These are phyloP conservation scores for Helleia helle DNA, from an alignment of 2,888 invertebrate genomes.

Conservation along the genomic window DNA sequence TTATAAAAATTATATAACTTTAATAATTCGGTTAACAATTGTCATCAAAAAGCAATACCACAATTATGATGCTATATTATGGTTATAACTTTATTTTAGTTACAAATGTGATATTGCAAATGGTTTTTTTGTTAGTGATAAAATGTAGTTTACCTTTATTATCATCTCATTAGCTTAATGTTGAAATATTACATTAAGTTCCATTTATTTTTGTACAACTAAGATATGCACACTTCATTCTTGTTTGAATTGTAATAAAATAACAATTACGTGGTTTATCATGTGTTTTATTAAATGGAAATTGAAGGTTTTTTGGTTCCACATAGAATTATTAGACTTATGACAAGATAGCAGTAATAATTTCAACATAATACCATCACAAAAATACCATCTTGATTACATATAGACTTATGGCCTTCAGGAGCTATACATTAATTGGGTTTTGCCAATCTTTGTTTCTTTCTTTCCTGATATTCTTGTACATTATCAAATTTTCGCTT, in stretches of 20 bases:
- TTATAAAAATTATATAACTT: slow-evolving; percentile 43
- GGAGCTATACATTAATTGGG: slow-evolving; percentile 27
- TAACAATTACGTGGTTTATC: slow-evolving; percentile 55
- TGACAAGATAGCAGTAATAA: too few species aligned
- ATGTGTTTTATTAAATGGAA: slow-evolving; percentile 22
- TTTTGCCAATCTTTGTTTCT: slow-evolving; percentile 79
- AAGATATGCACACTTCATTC: slow-evolving; percentile 56
- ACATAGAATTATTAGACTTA: too few species aligned
- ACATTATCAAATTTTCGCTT: slow-evolving; percentile 88
- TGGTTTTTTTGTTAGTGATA: slow-evolving; percentile 11
- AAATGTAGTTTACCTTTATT: slow-evolving; percentile 50
- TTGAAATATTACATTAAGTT: slow-evolving; percentile 48
- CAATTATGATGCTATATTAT: slow-evolving; percentile 6
- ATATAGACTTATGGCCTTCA: too few species aligned
- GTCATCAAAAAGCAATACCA: slow-evolving; percentile 23
- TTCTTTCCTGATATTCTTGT: slow-evolving; percentile 84
- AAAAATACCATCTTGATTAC: too few species aligned
- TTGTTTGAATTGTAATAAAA: slow-evolving; percentile 60
- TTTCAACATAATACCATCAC: too few species aligned
- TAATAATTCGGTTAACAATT: slow-evolving; percentile 41
- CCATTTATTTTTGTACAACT: slow-evolving; percentile 66
- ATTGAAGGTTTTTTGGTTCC: background rate
- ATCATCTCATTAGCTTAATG: slow-evolving; percentile 49
- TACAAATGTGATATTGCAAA: slow-evolving; percentile 52
- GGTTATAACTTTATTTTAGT: slow-evolving; percentile 56